Evolutionary conservation across 2,888 invertebrate genomes (phyloP), one percentile per base, ranked within the genome.

Genomic region (Pristionchus entomophagus): DNA sequence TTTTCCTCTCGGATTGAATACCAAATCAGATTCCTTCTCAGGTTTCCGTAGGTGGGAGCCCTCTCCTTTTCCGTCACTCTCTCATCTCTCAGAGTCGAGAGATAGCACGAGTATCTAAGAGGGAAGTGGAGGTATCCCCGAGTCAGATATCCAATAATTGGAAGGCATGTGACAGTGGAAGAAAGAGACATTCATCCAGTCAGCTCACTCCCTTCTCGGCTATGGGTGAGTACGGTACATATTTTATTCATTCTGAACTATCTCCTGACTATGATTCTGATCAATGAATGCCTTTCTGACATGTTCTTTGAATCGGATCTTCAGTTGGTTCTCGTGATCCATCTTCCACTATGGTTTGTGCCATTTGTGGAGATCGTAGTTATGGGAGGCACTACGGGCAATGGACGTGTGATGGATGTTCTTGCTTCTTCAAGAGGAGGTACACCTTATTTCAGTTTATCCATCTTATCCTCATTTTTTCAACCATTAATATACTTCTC

Each of bases 351-450:
- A 69, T 35, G 22, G 32, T 69, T 8, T 97, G 97, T 92, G 95
- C 95, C 92, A 96, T 97, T 49, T 97, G 97, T 91, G 96, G 96
- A 0, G 96, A 96, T 94, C 86, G 88, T 45, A 88, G 88, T 2
- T 90, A 96, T 91, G 97, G 97, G 1, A 96, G 96, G 93, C 96
- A 97, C 86, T 97, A 96, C 92, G 96, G 97, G 0, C 96, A 96
- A 22, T 96, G 95, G 93, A 89, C 91, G 92, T 97, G 97, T 94
- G 97, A 97, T 93, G 97, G 97, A 0, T 97, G 97, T 93, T 96
- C 96, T 83, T 97, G 97, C 92, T 97, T 97, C 94, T 97, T 97
- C 94, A 97, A 97, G 94, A 95, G 97, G 90, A 96, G 96, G 87
- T 86, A 35, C 12, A 45, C 29, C 8, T 65, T 29, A 5, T 12